Conservation (phyloP, 2,113 vertebrate genomes). For the Saguinus imperator region DNA sequence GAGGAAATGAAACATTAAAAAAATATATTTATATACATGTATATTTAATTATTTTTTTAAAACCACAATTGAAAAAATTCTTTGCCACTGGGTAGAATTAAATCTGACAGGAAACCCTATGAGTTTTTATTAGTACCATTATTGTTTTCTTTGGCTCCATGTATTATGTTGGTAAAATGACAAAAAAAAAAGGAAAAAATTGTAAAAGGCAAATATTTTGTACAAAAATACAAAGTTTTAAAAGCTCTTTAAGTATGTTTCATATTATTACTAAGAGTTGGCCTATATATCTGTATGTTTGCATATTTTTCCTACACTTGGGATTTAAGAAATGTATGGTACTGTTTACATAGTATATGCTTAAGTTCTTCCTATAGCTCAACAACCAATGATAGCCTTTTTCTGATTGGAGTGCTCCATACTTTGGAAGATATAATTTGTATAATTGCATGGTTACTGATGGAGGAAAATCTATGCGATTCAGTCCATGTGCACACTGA, state of each 20-base stretch:
- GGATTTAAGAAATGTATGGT: slow-evolving; percentile 82
- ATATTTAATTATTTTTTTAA: slow-evolving; percentile 64
- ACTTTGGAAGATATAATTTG: slow-evolving; percentile 70
- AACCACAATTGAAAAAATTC: slow-evolving; percentile 74
- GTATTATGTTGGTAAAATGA: slow-evolving; percentile 85
- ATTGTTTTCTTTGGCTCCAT: slow-evolving; percentile 86
- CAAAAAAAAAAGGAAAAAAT: slow-evolving; percentile 77
- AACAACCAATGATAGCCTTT: slow-evolving; percentile 76
- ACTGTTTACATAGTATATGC: slow-evolving; percentile 81
- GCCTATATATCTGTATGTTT: slow-evolving; percentile 86
- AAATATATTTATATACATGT: background rate
- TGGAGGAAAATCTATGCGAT: slow-evolving; percentile 73
- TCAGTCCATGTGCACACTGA: slow-evolving; percentile 78
- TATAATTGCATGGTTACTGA: slow-evolving; percentile 64
- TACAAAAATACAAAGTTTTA: slow-evolving; percentile 92
- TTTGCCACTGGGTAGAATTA: slow-evolving; percentile 77
- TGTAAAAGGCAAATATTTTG: slow-evolving; percentile 88
- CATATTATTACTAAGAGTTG: slow-evolving; percentile 86
- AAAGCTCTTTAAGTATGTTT: slow-evolving; percentile 91
- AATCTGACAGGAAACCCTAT: slow-evolving; percentile 81
- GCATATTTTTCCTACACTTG: slow-evolving; percentile 85
- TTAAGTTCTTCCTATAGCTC: slow-evolving; percentile 76
- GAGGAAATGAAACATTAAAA: slow-evolving; percentile 73
- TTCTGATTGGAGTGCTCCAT: slow-evolving; percentile 67
- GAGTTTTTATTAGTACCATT: slow-evolving; percentile 84